These are phyloP conservation scores for Tupaia tana DNA, from an alignment of 2,113 vertebrate species.

Conservation along the genomic window DNA sequence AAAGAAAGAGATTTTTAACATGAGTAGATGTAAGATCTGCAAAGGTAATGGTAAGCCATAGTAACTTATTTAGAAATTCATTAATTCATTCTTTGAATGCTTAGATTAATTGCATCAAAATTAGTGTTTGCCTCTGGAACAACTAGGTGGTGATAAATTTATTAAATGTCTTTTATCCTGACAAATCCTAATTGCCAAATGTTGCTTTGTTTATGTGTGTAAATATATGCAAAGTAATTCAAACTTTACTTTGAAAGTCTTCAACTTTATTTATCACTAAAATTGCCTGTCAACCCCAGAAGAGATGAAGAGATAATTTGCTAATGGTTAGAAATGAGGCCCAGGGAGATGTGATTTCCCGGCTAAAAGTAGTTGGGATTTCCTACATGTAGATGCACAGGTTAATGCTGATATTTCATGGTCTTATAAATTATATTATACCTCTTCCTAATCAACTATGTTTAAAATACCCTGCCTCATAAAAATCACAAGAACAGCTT, in stretches of 20 bases:
- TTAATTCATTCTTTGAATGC: slow-evolving; percentile 62
- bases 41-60: slow-evolving; percentile 47
- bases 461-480: slow-evolving; percentile 42
- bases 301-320: slow-evolving; percentile 59
- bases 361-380: background rate
- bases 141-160: slow-evolving; percentile 77
- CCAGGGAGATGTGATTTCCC: slow-evolving; percentile 35
- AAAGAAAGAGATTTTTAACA: background rate
- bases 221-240: slow-evolving; percentile 79
- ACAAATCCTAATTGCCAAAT: slow-evolving; percentile 75
- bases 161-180: slow-evolving; percentile 77
- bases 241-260: slow-evolving; percentile 71
- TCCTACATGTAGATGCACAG: background rate
- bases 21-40: slow-evolving; percentile 1
- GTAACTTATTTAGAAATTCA: slow-evolving; percentile 67
- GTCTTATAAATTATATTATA: background rate
- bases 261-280: slow-evolving; percentile 74
- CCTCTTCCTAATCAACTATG: background rate
- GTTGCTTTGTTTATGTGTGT: slow-evolving; percentile 73
- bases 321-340: slow-evolving; percentile 36
- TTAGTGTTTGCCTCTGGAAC: slow-evolving; percentile 75
- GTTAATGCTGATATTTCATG: slow-evolving; percentile 25
- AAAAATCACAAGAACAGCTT: background rate
- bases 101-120: slow-evolving; percentile 73
- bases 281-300: slow-evolving; percentile 67